Base-by-base conservation (phyloP, 2,888 invertebrate genomes). In the Scotopteryx bipunctaria region DNA sequence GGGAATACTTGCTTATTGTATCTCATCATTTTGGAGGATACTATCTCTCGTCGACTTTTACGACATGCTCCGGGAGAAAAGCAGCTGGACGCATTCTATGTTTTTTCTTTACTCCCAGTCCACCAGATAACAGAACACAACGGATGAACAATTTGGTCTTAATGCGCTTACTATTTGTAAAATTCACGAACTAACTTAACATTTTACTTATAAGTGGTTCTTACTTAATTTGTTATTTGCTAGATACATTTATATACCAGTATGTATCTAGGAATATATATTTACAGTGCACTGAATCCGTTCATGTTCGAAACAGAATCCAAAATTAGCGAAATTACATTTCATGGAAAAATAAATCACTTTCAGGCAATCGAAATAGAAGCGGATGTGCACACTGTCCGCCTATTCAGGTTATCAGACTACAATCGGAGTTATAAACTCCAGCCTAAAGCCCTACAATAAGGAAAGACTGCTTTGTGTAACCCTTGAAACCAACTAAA, bases 271-370 rank as follows among this genome's bases (percentile, higher is more conserved):
- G n/a, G n/a, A n/a, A n/a, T n/a, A n/a, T n/a, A n/a, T n/a, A n/a
- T n/a, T n/a, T n/a, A n/a, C n/a, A n/a, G n/a, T n/a, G n/a, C n/a
- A n/a, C n/a, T n/a, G n/a, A n/a, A n/a, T n/a, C n/a, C n/a, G n/a
- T n/a, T n/a, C n/a, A n/a, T n/a, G n/a, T n/a, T n/a, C n/a, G n/a
- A 43, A 60, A 61, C 56, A 57, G 42, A 57, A 57, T 67, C 62
- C 59, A 63, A 67, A 73, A 69, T 74, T 71, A 61, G 56, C 66
- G 50, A 64, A 67, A 64, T 66, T 64, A 65, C 63, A 61, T 67
- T 71, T 72, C 71, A 63, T 57, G 60, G 71, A 71, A 72, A 47
- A 64, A 64, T 67, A 66, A 71, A 71, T 73, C 62, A 66, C 63
- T 73, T 68, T 62, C 64, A 69, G n/a, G 65, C 58, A 57, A 70